Evolutionary conservation across 1,140 invertebrate genomes (phyloP), one percentile per base, ranked within the genome.

Genomic region (Zophobas atratus): DNA sequence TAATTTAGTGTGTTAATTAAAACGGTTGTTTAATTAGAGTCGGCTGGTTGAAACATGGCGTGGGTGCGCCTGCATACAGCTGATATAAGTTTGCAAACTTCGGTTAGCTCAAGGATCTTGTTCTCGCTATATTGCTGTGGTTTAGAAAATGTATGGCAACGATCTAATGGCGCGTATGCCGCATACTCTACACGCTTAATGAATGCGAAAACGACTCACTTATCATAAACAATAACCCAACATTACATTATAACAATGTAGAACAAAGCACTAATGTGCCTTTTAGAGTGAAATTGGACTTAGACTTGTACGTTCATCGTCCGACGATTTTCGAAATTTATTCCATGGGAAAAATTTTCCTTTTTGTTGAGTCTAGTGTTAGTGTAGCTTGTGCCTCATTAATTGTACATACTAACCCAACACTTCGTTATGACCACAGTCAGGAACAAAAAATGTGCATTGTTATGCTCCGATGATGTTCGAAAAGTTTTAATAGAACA

Each of bases 1-100:
- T 86, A 86, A 86, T 85, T 86, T 84, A 85, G 81, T 80, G 82
- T 84, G 82, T 86, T 86, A 86, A 86, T 86, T 86, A 86, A 86
- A 86, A 86, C 85, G 82, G 84, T 84, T 84, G 85, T 86, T 86
- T 85, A 86, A 86, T 86, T 86, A 85, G 84, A 85, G 81, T 79
- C 77, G 79, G 82, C 75, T 77, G 79, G 82, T 77, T 83, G 83
- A 84, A 82, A 82, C 75, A 82, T 82, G 83, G 78, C 77, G 80
- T 77, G 77, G 51, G 53, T 77, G 70, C 76, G 81, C 80, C 83
- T 84, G 84, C 80, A 81, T 77, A 77, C 77, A 80, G 78, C 81
- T 84, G 84, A 84, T 84, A 84, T 82, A 83, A 83, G 79, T 81
- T 78, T 77, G 78, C 77, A 80, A 82, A 83, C 79, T 83, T 83